These are phyloP conservation scores for Salvelinus namaycush DNA, from an alignment of 2,113 vertebrate species.

Conservation along the genomic window DNA sequence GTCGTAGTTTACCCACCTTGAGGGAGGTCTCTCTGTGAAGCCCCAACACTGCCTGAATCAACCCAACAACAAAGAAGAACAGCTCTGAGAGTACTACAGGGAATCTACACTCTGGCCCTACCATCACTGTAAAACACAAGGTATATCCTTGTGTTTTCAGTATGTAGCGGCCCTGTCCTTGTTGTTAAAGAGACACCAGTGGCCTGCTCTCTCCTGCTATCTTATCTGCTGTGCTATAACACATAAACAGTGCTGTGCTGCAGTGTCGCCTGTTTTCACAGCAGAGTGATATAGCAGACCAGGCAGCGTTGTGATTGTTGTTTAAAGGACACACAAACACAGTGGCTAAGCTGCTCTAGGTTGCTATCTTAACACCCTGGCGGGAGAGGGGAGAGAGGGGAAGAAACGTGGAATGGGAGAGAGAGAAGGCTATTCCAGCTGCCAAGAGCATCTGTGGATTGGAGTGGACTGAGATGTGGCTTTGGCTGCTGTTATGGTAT, in stretches of 20 bases:
- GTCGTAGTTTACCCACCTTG: not conserved
- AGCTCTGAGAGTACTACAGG: not conserved
- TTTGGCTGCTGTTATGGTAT: not conserved
- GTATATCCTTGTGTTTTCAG: not conserved
- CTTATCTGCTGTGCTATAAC: not conserved
- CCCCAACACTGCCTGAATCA: not conserved
- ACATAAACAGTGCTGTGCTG: not conserved
- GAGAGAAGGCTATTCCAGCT: not conserved
- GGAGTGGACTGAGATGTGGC: not conserved
- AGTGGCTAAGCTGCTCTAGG: slow-evolving; percentile 22
- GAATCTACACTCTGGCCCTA: not conserved
- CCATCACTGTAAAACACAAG: not conserved
- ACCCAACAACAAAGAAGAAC: not conserved
- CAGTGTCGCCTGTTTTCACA: not conserved
- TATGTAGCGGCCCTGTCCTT: not conserved
- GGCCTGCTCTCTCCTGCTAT: not conserved
- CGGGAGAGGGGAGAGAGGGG: not conserved
- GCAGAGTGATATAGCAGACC: not conserved
- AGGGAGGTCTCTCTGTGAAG: not conserved
- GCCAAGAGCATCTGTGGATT: not conserved
- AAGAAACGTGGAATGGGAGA: too few species aligned
- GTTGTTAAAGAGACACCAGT: not conserved
- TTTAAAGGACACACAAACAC: slow-evolving; percentile 12
- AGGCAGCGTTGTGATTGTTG: too few species aligned
- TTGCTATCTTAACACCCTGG: slow-evolving; percentile 33